These are phyloP conservation scores for Apostichopus californicus DNA, from an alignment of 35 echinoderm and acorn worm genomes.

Conservation along the genomic window DNA sequence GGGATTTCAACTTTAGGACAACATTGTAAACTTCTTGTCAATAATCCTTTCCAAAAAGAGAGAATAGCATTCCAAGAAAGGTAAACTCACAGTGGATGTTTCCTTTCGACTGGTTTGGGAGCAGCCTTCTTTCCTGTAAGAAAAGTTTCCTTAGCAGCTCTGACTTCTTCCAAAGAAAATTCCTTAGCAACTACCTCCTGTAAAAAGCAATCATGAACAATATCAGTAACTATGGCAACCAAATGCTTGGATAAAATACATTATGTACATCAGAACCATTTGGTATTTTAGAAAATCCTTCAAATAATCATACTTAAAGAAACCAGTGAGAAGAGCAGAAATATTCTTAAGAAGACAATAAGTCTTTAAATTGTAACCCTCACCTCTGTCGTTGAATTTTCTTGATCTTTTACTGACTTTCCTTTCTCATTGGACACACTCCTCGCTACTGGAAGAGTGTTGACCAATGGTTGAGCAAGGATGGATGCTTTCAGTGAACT, in stretches of 20 bases:
- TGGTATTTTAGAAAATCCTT: no score
- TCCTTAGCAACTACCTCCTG: constrained; percentile 58
- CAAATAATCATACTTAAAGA: no score
- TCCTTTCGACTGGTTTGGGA: constrained; percentile 54
- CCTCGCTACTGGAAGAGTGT: constrained; percentile 15
- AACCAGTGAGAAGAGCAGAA: neutral
- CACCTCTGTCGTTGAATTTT: neutral
- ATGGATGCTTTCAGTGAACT: constrained; percentile 76
- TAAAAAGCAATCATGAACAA: neutral
- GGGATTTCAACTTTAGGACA: no score
- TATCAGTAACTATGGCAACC: neutral
- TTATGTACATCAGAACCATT: neutral
- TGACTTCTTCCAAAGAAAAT: constrained; percentile 60
- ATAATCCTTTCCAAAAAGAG: no score
- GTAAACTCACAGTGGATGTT: constrained; percentile 70
- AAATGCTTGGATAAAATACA: no score
- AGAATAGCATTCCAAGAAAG: no score
- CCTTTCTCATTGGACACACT: neutral
- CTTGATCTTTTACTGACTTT: neutral
- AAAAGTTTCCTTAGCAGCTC: constrained; percentile 51
- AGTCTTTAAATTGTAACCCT: neutral
- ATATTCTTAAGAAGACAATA: no score
- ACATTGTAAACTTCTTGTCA: no score
- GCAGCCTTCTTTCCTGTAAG: constrained; percentile 36
- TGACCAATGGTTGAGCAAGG: constrained; percentile 71